Evolutionary conservation across 2,888 invertebrate genomes (phyloP).

Genomic region (Drosophila affinis): DNA sequence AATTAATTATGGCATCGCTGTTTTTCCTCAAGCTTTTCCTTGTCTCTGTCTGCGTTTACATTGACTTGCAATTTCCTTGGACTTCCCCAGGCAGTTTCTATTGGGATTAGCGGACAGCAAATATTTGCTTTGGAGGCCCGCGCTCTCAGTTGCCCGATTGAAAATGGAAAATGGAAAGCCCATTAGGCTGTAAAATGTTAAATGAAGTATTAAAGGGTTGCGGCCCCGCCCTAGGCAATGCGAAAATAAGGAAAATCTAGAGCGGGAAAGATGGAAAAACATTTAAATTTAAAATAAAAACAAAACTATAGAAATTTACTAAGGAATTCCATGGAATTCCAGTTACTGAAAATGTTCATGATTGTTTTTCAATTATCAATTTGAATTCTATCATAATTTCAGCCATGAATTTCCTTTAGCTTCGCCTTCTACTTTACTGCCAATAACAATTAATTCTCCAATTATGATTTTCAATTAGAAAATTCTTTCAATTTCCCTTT

Average conservation of each 20-base stretch:
- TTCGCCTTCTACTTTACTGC: not conserved
- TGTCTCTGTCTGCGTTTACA: not conserved
- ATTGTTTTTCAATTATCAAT: too few species aligned
- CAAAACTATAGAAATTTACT: too few species aligned
- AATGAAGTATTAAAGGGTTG: not conserved
- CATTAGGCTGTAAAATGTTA: conserved; percentile 3
- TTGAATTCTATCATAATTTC: not conserved
- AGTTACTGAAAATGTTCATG: too few species aligned
- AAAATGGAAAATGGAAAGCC: conserved; percentile 8
- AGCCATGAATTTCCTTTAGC: not conserved
- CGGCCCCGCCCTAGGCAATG: not conserved
- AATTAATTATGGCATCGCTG: not conserved
- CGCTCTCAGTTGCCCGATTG: not conserved
- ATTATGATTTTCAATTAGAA: conserved; percentile 32
- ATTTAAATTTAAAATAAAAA: too few species aligned
- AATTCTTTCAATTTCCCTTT: conserved; percentile 7
- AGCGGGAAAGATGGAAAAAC: too few species aligned
- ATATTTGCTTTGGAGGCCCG: not conserved
- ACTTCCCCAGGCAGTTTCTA: not conserved
- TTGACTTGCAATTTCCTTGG: not conserved
- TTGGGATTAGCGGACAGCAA: not conserved
- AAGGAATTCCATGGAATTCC: too few species aligned
- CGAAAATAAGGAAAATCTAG: not conserved
- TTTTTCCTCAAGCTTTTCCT: not conserved
- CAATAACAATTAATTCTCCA: conserved; percentile 15